phyloP scores from a whole-genome alignment of 2,113 vertebrate species.

The Cyanistes caeruleus region DNA sequence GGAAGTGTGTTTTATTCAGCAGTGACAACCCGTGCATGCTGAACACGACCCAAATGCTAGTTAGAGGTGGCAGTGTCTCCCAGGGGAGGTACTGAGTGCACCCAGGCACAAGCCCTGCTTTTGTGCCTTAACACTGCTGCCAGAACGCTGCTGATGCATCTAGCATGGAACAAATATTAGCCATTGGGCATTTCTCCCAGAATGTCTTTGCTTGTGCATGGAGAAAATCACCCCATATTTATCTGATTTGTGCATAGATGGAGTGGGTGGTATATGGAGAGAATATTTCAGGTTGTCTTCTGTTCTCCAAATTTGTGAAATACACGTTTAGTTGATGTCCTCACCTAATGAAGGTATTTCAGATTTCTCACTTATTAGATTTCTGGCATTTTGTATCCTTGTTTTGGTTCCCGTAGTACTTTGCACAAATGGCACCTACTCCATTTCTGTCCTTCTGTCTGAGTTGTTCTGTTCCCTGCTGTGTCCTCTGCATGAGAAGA shows the following conservation, averaged over 20 bases:
- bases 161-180: neutral
- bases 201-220: neutral
- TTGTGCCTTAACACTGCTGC: neutral
- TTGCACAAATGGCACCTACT: neutral
- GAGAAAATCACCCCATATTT: neutral
- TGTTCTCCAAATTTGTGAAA: neutral
- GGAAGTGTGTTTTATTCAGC: neutral
- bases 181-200: constrained; percentile 7
- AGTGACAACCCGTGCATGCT: neutral
- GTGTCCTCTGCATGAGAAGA: neutral
- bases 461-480: neutral
- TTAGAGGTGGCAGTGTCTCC: constrained; percentile 37
- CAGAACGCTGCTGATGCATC: neutral
- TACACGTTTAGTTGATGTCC: neutral
- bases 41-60: neutral
- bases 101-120: constrained; percentile 13
- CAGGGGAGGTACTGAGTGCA: constrained; percentile 9
- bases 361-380: neutral
- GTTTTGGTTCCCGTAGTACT: neutral
- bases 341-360: neutral
- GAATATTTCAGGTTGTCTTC: neutral
- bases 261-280: neutral
- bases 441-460: neutral
- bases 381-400: neutral
- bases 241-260: neutral